Evolutionary conservation across 2,113 vertebrate genomes (phyloP).

Genomic region (Clupea harengus): DNA sequence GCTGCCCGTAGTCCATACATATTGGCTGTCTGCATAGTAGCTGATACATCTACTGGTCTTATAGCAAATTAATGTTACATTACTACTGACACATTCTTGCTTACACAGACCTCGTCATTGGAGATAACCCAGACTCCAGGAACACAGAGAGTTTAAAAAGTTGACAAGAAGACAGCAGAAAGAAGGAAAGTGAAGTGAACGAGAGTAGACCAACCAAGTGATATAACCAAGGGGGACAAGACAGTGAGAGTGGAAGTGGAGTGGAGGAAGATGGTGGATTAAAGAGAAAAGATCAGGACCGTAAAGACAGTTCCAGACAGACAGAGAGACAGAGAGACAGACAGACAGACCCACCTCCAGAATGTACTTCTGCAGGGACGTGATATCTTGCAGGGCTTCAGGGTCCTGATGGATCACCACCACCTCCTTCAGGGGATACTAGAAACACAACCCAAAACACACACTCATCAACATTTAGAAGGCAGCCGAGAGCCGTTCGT

Average conservation of each 20-base stretch:
- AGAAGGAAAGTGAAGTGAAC: neutral
- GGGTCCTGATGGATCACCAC: conserved; percentile 92
- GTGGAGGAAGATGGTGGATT: neutral
- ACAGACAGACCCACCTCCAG: conserved; percentile 79
- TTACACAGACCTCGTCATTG: neutral
- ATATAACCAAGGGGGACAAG: neutral
- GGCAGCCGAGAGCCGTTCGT: neutral
- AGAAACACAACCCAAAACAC: conserved; percentile 45
- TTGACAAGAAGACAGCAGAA: neutral
- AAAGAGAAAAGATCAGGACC: neutral
- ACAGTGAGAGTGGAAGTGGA: neutral
- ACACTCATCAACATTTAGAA: conserved; percentile 15
- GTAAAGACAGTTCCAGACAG: neutral
- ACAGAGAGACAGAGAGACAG: conserved; percentile 17
- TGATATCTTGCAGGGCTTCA: conserved; percentile 84
- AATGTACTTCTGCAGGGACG: conserved; percentile 90
- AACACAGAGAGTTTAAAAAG: neutral
- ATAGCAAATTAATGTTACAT: neutral
- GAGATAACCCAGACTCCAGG: neutral
- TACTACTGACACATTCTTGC: neutral
- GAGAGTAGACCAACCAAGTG: neutral
- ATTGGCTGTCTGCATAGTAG: neutral
- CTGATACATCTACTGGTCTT: neutral
- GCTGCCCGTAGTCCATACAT: neutral
- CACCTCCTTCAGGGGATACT: conserved; percentile 97